Percentiles rank a stretch among this genome's conserved stretches.
These are phyloP conservation scores for Hyperoplus immaculatus DNA, from an alignment of 2,797 vertebrate genomes.

Conservation along the genomic window DNA sequence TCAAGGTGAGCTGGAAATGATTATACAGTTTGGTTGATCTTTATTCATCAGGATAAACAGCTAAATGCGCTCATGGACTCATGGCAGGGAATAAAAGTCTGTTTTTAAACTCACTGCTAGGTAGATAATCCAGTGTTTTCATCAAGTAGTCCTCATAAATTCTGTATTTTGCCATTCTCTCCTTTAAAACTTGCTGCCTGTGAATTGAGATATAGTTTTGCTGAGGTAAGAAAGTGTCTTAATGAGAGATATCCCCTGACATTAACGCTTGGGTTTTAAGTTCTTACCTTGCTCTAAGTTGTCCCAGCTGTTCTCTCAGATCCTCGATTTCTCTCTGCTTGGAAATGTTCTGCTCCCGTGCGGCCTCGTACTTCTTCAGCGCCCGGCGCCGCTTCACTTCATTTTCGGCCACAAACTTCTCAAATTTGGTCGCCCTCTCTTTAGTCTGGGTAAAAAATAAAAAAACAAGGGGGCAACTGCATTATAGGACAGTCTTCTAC, in stretches of 20 bases:
- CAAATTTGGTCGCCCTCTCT: constrained; percentile 81
- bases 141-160: constrained; percentile 84
- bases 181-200: constrained; percentile 82
- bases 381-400: constrained; percentile 75
- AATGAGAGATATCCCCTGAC: background rate
- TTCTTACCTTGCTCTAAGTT: constrained; percentile 75
- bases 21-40: background rate
- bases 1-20: constrained; percentile 70
- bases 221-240: background rate
- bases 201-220: constrained; percentile 32
- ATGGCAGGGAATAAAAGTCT: background rate
- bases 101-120: constrained; percentile 76
- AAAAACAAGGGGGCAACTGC: background rate
- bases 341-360: constrained; percentile 74
- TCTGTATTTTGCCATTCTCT: constrained; percentile 80
- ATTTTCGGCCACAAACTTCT: constrained; percentile 82
- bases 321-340: constrained; percentile 79
- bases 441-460: constrained; percentile 72
- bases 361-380: constrained; percentile 80
- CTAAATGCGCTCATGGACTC: background rate
- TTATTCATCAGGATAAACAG: background rate
- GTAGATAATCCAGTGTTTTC: constrained; percentile 83
- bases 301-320: constrained; percentile 74
- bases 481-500: background rate
- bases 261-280: background rate